Evolutionary conservation across 2,113 vertebrate genomes (phyloP).

Genomic region (Pseudopodoces humilis): DNA sequence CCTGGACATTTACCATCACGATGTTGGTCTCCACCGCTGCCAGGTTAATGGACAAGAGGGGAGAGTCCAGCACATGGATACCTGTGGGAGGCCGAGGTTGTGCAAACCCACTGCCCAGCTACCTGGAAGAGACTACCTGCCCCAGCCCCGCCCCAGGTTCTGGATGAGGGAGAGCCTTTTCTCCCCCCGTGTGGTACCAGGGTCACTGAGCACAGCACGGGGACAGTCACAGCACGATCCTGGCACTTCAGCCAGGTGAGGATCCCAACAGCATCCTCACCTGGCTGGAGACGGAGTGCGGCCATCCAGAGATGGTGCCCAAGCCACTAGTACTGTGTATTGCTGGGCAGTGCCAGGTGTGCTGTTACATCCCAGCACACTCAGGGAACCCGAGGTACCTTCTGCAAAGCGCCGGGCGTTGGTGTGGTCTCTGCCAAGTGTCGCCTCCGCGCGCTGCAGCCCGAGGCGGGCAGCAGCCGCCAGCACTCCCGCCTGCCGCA

Average conservation of each 20-base stretch:
- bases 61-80: slow-evolving; percentile 52
- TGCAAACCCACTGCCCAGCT: too few species aligned
- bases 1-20: slow-evolving; percentile 63
- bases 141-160: background rate
- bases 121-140: background rate
- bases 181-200: background rate
- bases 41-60: slow-evolving; percentile 72
- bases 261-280: background rate
- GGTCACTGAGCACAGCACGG: fast-evolving
- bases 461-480: slow-evolving; percentile 80
- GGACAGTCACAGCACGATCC: fast-evolving
- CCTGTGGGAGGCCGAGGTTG: background rate
- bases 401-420: slow-evolving; percentile 78
- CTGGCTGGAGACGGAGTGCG: background rate
- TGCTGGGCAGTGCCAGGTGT: background rate
- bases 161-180: background rate
- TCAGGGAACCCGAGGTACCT: slow-evolving; percentile 59
- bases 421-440: slow-evolving; percentile 77
- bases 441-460: slow-evolving; percentile 62
- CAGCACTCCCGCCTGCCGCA: slow-evolving; percentile 81
- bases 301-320: background rate
- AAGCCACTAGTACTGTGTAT: fast-evolving
- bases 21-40: slow-evolving; percentile 82
- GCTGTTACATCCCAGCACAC: fast-evolving
- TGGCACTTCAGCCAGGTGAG: background rate